Evolutionary conservation across 2,113 vertebrate species (phyloP).

Genomic region (Sorex fumeus): DNA sequence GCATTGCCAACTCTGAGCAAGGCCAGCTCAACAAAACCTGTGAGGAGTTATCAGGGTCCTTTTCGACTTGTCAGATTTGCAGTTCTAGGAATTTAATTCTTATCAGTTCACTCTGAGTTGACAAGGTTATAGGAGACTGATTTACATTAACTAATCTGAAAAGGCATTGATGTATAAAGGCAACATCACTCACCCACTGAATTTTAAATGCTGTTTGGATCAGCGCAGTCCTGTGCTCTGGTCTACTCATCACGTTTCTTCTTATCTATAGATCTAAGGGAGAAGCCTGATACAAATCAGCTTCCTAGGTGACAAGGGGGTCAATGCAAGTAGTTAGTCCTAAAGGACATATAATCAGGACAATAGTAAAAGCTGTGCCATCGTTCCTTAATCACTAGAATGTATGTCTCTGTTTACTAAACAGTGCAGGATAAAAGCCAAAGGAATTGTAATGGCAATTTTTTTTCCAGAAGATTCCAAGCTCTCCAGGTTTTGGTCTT

Average conservation of each 20-base stretch:
- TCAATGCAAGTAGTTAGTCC: not conserved
- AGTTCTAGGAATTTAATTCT: not conserved
- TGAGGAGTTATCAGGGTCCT: not conserved
- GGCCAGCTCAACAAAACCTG: not conserved
- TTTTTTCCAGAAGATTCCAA: not conserved
- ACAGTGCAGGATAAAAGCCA: not conserved
- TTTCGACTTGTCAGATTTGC: not conserved
- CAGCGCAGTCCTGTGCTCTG: not conserved
- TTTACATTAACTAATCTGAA: not conserved
- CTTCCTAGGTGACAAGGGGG: not conserved
- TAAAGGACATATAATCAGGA: not conserved
- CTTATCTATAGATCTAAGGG: too few species aligned
- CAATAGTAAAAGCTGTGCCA: not conserved
- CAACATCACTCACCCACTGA: not conserved
- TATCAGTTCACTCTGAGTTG: not conserved
- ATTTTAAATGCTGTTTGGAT: not conserved
- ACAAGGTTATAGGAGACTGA: not conserved
- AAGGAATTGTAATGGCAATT: not conserved
- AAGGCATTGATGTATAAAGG: not conserved
- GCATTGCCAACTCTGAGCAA: not conserved
- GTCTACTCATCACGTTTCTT: not conserved
- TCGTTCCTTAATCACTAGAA: constrained; percentile 5
- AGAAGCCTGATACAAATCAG: not conserved
- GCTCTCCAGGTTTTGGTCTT: not conserved
- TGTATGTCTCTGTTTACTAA: not conserved